These are phyloP conservation scores for Stenodema calcarata DNA, from an alignment of 2,888 invertebrate species.

Conservation along the genomic window DNA sequence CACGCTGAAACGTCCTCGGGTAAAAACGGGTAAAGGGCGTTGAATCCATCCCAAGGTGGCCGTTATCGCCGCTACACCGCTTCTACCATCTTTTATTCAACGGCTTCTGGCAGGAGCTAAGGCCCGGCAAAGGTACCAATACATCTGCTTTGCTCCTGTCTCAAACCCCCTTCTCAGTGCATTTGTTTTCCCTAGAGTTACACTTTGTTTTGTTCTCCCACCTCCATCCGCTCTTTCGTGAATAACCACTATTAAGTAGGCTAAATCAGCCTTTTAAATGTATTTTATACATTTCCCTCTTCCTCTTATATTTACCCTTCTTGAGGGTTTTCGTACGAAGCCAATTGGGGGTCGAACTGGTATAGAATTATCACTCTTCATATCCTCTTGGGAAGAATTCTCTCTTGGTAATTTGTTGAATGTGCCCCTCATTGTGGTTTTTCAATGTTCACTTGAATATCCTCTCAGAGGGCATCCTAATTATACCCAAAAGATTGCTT, in stretches of 20 bases:
- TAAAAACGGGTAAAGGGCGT: not conserved
- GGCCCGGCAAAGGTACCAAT: not conserved
- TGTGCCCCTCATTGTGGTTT: too few species aligned
- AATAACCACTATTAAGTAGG: not conserved
- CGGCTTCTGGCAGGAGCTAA: not conserved
- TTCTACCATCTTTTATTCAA: constrained; percentile 39
- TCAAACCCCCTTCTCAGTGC: not conserved
- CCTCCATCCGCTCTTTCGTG: not conserved
- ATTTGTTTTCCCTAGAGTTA: constrained; percentile 5
- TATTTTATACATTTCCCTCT: not conserved
- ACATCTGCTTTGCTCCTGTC: not conserved
- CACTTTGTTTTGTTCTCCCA: not conserved
- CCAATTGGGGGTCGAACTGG: not conserved
- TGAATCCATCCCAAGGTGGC: constrained; percentile 43
- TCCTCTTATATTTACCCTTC: not conserved
- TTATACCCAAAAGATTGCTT: too few species aligned
- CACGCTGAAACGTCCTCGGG: not conserved
- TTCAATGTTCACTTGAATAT: too few species aligned
- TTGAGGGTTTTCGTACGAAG: not conserved
- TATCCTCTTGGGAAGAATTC: too few species aligned
- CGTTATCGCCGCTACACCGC: constrained; percentile 37
- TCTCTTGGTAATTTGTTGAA: too few species aligned
- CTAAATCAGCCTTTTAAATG: not conserved
- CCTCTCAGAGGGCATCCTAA: too few species aligned
- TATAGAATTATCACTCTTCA: too few species aligned